Conservation (phyloP, 2,113 vertebrate genomes). For the Channa argus region DNA sequence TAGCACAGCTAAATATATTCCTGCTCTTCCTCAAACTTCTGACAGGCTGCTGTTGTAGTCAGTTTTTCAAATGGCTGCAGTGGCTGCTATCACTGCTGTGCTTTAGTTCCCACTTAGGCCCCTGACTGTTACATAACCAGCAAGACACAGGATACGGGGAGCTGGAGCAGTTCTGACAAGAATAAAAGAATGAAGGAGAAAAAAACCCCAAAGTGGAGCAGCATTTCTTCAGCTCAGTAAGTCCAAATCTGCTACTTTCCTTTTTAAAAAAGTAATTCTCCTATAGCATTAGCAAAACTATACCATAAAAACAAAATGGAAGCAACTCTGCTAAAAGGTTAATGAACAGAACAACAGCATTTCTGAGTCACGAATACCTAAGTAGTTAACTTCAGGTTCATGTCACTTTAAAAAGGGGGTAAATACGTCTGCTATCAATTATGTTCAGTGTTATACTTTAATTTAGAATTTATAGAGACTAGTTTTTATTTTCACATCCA, state of each 20-base stretch:
- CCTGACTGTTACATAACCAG: slow-evolving; percentile 74
- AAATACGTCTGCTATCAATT: no score
- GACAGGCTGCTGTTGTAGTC: slow-evolving; percentile 31
- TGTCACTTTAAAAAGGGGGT: no score
- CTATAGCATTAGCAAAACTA: not conserved
- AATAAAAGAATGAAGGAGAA: slow-evolving; percentile 36
- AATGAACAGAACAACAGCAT: no score
- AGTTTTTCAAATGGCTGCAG: slow-evolving; percentile 48
- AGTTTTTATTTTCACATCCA: no score
- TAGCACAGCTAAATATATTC: slow-evolving; percentile 1
- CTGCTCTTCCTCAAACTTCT: slow-evolving; percentile 5
- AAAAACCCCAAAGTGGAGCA: slow-evolving; percentile 25
- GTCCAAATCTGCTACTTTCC: slow-evolving; percentile 35
- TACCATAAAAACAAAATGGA: no score
- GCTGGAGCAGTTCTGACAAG: slow-evolving; percentile 48
- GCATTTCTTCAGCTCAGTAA: slow-evolving; percentile 41
- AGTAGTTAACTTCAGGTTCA: no score
- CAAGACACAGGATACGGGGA: slow-evolving; percentile 67
- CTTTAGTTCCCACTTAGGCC: slow-evolving; percentile 71
- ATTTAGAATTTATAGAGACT: no score
- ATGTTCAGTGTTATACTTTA: no score
- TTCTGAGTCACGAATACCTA: no score
- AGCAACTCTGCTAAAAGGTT: no score
- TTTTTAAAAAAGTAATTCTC: slow-evolving; percentile 1
- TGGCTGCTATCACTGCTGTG: slow-evolving; percentile 50